Evolutionary conservation across 2,888 invertebrate genomes (phyloP), one percentile per base, ranked within the genome.

Genomic region (Scrobipalpa costella): DNA sequence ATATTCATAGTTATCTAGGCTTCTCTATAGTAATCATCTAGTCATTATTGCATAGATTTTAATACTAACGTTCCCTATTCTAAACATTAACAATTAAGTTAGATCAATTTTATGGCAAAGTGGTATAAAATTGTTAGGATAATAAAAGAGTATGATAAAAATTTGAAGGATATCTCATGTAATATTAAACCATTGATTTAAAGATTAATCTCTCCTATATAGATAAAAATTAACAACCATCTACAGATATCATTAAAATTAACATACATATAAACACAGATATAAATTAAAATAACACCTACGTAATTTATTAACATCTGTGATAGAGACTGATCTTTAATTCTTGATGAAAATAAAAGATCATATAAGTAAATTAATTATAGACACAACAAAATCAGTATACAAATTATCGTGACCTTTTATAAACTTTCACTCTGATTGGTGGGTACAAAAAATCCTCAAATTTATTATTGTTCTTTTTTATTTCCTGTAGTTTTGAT

Each of bases 1-100:
- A 66, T 67, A 66, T 65, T 66, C 66, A 66, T 59, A 63, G 64
- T 66, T 15, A 33, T n/a, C 15, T 55, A 52, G 61, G 61, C 61
- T 61, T 61, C 7, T n/a, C n/a, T 15, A 55, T 7, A 55, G 55
- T 34, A 34, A 55, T 8, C 55, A 34, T 15, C 11, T 34, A 55
- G 33, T 52, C n/a, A 33, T n/a, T 33, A 55, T n/a, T 15, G 9
- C 11, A 33, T 55, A 55, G 34, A 33, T 15, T 15, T 15, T 50
- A 50, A 50, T 19, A 21, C 9, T 27, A 13, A 21, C 11, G 6
- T 13, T n/a, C n/a, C 5, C 6, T 44, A 44, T 13, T 44, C 27
- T 27, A 27, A 27, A 27, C 27, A 5, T 27, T 27, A 27, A 27
- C 27, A 27, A 27, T 27, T 27, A 27, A 27, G 27, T n/a, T 44